Conservation (phyloP, 2,888 invertebrate species). For the Ectemnius continuus region DNA sequence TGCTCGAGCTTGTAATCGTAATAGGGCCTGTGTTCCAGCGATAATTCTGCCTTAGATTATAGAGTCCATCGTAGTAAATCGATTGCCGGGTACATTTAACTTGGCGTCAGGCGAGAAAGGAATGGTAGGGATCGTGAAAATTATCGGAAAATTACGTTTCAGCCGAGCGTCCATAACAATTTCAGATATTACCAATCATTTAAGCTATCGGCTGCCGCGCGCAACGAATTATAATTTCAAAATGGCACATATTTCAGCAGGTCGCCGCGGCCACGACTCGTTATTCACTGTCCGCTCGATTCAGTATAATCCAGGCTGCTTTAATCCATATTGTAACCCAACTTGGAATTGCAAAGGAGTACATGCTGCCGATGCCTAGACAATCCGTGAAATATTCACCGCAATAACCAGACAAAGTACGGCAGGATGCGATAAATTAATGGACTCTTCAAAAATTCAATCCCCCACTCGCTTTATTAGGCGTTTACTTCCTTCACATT, state of each 20-base stretch:
- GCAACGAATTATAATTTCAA: constrained; percentile 11
- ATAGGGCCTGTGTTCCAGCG: too few relatives aligned
- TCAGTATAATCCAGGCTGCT: constrained; percentile 27
- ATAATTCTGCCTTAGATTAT: too few relatives aligned
- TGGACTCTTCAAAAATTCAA: constrained; percentile 22
- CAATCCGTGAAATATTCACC: constrained; percentile 33
- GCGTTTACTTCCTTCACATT: too few relatives aligned
- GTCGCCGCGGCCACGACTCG: constrained; percentile 10
- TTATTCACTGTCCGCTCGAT: constrained; percentile 34
- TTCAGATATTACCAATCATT: constrained; percentile 17
- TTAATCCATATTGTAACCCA: constrained; percentile 23
- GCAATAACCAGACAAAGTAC: constrained; percentile 22
- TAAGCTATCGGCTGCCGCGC: constrained; percentile 12
- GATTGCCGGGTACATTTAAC: background rate
- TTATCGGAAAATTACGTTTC: constrained; percentile 17
- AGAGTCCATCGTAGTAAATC: background rate
- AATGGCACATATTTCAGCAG: constrained; percentile 20
- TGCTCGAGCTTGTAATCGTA: too few relatives aligned
- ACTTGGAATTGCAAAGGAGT: constrained; percentile 44
- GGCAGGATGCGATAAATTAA: constrained; percentile 23
- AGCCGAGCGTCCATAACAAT: constrained; percentile 6
- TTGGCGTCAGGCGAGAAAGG: background rate
- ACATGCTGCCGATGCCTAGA: constrained; percentile 28
- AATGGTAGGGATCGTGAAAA: background rate
- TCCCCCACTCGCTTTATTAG: too few relatives aligned